Percentiles rank a stretch among this genome's conserved stretches.
phyloP scores from a whole-genome alignment of 2,888 invertebrate genomes.

The Xestia xanthographa region DNA sequence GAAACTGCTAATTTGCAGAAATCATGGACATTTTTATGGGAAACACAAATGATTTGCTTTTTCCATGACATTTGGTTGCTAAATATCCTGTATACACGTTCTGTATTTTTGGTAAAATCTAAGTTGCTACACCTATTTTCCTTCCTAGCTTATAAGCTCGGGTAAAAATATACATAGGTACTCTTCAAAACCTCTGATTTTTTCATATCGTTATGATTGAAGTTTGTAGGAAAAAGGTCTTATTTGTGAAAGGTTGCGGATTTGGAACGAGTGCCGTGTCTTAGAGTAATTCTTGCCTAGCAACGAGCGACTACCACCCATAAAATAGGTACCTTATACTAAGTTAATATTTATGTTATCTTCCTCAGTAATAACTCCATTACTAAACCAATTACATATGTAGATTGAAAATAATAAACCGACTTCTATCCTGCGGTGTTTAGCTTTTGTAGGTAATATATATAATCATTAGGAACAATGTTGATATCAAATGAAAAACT shows the following conservation, averaged over 20 bases:
- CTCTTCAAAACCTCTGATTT: background rate
- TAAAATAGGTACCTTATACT: background rate
- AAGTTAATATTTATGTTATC: background rate
- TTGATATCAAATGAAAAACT: background rate
- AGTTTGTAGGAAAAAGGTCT: slow-evolving; percentile 16
- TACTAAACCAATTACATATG: background rate
- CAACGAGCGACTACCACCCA: slow-evolving; percentile 17
- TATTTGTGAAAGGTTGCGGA: slow-evolving; percentile 33
- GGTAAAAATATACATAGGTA: slow-evolving; percentile 4
- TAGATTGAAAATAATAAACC: slow-evolving; percentile 6
- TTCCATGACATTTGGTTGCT: background rate
- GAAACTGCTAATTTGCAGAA: background rate
- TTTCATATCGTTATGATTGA: slow-evolving; percentile 32
- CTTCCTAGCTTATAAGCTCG: background rate
- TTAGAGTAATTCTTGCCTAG: slow-evolving; percentile 16
- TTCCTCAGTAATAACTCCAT: background rate
- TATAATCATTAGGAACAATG: background rate
- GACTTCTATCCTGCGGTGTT: background rate
- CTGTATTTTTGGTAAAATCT: background rate
- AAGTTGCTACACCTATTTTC: background rate
- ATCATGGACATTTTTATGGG: background rate
- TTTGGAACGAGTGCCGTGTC: slow-evolving; percentile 8
- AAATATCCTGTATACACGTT: background rate
- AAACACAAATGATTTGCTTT: background rate
- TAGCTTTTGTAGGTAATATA: background rate